phyloP scores from a whole-genome alignment of 2,797 vertebrate species.

The Pangasius sanitwongsei region DNA sequence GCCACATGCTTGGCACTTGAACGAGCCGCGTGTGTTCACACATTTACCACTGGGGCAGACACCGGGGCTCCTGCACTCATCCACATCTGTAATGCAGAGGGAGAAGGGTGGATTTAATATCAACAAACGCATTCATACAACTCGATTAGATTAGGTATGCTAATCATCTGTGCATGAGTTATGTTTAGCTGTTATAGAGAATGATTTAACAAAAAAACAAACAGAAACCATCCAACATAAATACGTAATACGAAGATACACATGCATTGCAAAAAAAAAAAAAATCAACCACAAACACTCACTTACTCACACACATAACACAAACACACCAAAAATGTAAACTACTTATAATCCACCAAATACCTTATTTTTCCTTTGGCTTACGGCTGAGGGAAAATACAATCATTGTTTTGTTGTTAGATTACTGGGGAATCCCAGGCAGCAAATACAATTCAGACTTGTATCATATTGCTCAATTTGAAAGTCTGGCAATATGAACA shows the following conservation, averaged over 20 bases:
- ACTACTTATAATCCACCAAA: slow-evolving; percentile 32
- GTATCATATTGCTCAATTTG: slow-evolving; percentile 22
- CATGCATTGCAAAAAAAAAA: background rate
- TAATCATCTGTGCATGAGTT: slow-evolving; percentile 20
- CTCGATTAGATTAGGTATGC: slow-evolving; percentile 22
- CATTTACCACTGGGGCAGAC: slow-evolving; percentile 72
- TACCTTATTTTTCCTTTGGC: slow-evolving; percentile 62
- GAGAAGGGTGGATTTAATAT: slow-evolving; percentile 37
- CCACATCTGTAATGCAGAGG: slow-evolving; percentile 68
- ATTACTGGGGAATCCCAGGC: slow-evolving; percentile 57
- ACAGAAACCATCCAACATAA: slow-evolving; percentile 14
- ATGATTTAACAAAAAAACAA: slow-evolving; percentile 3
- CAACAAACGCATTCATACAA: slow-evolving; percentile 42
- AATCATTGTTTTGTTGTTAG: slow-evolving; percentile 60
- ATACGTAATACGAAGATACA: slow-evolving; percentile 15
- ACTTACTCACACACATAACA: slow-evolving; percentile 40
- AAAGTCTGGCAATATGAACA: slow-evolving; percentile 14
- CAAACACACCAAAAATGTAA: slow-evolving; percentile 37
- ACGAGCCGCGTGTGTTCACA: slow-evolving; percentile 76
- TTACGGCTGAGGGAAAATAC: slow-evolving; percentile 56
- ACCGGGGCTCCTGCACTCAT: slow-evolving; percentile 74
- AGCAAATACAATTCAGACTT: slow-evolving; percentile 52
- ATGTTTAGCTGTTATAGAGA: background rate
- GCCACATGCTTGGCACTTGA: slow-evolving; percentile 73
- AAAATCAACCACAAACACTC: slow-evolving; percentile 6